Percentiles rank a stretch among this genome's conserved stretches.
These are phyloP conservation scores for Galeruca laticollis DNA, from an alignment of 2,888 invertebrate species.

Conservation along the genomic window DNA sequence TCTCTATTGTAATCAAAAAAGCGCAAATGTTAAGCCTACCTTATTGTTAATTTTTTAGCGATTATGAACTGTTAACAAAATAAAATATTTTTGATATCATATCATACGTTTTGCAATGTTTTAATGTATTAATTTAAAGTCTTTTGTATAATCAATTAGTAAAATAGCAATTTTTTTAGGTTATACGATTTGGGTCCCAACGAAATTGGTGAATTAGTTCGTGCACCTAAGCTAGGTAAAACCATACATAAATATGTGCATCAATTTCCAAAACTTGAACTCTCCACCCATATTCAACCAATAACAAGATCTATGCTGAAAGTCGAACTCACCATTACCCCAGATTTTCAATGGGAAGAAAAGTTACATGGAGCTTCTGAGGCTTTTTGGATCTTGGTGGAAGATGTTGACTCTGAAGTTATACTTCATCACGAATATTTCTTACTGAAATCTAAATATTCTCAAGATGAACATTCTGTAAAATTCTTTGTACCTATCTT, in stretches of 20 bases:
- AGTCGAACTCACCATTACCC: conserved; percentile 96
- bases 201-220: conserved; percentile 94
- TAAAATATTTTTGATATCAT: too few relatives aligned
- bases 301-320: conserved; percentile 93
- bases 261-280: conserved; percentile 95
- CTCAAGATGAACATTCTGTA: conserved; percentile 93
- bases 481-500: conserved; percentile 99
- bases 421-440: conserved; percentile 95
- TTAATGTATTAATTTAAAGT: background rate
- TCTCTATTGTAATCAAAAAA: too few relatives aligned
- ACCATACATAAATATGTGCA: conserved; percentile 96
- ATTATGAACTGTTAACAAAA: too few relatives aligned
- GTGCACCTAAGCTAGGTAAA: conserved; percentile 93
- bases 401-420: conserved; percentile 89
- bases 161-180: conserved; percentile 26
- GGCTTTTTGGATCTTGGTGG: conserved; percentile 90
- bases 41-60: too few relatives aligned
- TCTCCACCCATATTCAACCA: conserved; percentile 97
- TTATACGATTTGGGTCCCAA: conserved; percentile 96
- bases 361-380: conserved; percentile 87
- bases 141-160: background rate
- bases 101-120: background rate
- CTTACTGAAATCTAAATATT: conserved; percentile 94
- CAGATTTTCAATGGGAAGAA: conserved; percentile 99
- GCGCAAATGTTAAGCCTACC: too few relatives aligned